Conservation (phyloP, 2,113 vertebrate species). For the Talpa occidentalis region DNA sequence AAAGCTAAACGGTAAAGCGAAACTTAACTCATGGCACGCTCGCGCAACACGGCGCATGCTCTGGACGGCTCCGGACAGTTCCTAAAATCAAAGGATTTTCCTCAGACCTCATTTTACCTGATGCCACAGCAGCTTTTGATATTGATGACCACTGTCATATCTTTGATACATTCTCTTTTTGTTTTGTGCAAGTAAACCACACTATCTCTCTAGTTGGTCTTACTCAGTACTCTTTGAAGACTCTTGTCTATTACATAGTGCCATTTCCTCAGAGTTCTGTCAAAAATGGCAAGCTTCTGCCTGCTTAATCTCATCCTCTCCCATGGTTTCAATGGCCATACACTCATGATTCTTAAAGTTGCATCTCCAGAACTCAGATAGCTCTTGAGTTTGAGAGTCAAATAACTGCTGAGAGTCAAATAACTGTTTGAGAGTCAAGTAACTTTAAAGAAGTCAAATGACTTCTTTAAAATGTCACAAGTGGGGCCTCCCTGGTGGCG, state of each 20-base stretch:
- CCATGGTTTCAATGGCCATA: not conserved
- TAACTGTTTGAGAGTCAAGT: not conserved
- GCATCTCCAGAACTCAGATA: not conserved
- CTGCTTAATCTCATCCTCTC: not conserved
- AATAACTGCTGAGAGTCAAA: not conserved
- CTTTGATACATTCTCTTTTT: not conserved
- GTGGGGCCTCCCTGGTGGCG: no score
- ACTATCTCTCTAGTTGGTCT: not conserved
- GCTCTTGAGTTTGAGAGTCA: not conserved
- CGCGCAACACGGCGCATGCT: no score
- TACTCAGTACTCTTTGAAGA: not conserved
- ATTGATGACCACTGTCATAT: not conserved
- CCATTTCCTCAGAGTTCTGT: not conserved
- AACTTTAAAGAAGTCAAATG: no score
- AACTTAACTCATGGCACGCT: no score
- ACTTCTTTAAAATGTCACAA: not conserved
- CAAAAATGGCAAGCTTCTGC: not conserved
- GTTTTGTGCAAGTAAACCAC: not conserved
- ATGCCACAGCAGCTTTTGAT: not conserved
- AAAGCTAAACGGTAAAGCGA: no score
- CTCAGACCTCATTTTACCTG: not conserved
- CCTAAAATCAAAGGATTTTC: not conserved
- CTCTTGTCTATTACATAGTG: not conserved
- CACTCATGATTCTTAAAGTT: not conserved
- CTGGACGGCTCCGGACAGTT: no score